phyloP scores from a whole-genome alignment of 2,888 invertebrate species.

The Tenthredo mesomela region DNA sequence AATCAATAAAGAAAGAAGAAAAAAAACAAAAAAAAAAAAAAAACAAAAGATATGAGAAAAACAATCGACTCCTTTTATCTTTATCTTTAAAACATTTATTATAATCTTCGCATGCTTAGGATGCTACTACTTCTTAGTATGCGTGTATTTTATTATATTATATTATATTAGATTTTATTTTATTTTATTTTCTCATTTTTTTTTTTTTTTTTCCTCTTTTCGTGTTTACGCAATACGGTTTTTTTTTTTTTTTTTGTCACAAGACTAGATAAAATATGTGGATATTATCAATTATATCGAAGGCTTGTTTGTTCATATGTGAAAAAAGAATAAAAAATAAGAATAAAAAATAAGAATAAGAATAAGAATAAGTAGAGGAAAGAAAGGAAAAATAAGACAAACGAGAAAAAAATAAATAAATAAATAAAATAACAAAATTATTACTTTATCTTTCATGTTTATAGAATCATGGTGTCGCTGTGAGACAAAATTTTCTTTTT shows the following conservation, averaged over 20 bases:
- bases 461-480: background rate
- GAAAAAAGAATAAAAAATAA: background rate
- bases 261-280: background rate
- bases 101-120: background rate
- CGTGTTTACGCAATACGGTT: background rate
- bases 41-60: conserved; percentile 54
- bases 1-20: conserved; percentile 48
- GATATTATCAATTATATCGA: background rate
- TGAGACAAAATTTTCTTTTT: background rate
- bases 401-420: too few relatives aligned
- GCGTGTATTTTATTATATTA: background rate
- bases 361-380: conserved; percentile 51
- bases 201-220: background rate
- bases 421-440: too few relatives aligned
- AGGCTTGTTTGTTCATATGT: background rate
- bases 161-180: background rate
- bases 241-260: background rate
- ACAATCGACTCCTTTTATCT: conserved; percentile 53
- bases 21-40: conserved; percentile 50
- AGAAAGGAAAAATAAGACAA: conserved; percentile 11
- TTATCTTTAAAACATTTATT: background rate
- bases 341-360: background rate
- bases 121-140: background rate
- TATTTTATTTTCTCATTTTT: background rate
- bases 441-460: background rate